Conservation (phyloP, 2,797 vertebrate species). For the Sardinella longiceps region DNA sequence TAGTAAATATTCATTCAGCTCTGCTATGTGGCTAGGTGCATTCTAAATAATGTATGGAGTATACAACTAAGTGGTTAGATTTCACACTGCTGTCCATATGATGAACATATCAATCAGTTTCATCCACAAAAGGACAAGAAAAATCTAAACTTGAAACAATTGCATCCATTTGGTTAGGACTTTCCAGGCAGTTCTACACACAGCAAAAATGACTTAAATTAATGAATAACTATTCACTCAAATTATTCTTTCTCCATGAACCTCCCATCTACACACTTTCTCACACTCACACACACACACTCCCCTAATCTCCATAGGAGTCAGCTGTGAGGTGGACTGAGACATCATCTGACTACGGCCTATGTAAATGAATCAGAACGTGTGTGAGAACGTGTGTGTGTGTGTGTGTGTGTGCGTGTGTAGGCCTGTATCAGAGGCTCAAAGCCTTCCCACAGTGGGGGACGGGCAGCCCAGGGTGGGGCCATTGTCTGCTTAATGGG, state of each 20-base stretch:
- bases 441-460: slow-evolving; percentile 44
- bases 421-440: slow-evolving; percentile 38
- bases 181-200: background rate
- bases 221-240: background rate
- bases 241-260: background rate
- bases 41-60: no score
- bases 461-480: slow-evolving; percentile 41
- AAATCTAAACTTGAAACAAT: background rate
- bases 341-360: background rate
- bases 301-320: background rate
- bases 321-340: slow-evolving; percentile 19
- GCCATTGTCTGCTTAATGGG: slow-evolving; percentile 62
- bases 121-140: background rate
- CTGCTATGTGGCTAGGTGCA: no score
- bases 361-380: background rate
- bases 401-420: background rate
- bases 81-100: background rate
- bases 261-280: background rate
- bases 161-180: background rate
- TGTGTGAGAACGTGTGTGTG: background rate
- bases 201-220: background rate
- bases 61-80: background rate
- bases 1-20: no score
- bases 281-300: background rate
- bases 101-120: background rate